These are phyloP conservation scores for Porites cylindrica DNA, from an alignment of 92 coral and sea anemone species.

Conservation along the genomic window DNA sequence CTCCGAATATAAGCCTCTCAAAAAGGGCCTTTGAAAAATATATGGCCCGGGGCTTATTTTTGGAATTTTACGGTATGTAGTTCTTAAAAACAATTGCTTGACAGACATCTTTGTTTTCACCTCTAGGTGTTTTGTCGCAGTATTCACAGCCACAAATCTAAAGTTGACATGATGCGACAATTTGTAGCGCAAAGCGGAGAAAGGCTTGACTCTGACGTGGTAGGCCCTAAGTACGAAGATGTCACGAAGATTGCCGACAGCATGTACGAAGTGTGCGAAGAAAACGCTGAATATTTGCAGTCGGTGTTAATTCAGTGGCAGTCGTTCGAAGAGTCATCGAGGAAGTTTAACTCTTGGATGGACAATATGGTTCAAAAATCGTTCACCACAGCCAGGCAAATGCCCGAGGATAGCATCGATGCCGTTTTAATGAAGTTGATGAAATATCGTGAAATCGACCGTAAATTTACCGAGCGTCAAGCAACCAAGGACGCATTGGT, in stretches of 20 bases:
- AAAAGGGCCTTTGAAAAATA: too few species aligned
- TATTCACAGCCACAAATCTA: conserved; percentile 77
- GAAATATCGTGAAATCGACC: conserved; percentile 92
- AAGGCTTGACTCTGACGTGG: conserved; percentile 53
- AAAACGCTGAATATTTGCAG: conserved; percentile 80
- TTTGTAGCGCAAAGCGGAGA: conserved; percentile 67
- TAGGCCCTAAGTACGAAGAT: conserved; percentile 69
- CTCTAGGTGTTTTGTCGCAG: conserved; percentile 75
- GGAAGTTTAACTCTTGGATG: conserved; percentile 80
- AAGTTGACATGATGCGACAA: conserved; percentile 82
- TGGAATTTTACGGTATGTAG: too few species aligned
- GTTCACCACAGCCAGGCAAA: conserved; percentile 68
- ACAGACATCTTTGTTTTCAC: neutral
- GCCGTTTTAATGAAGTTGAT: conserved; percentile 83
- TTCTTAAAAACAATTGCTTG: too few species aligned
- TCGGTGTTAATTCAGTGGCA: conserved; percentile 92
- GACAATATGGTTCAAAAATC: conserved; percentile 71
- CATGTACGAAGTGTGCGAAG: conserved; percentile 88
- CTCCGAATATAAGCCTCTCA: too few species aligned
- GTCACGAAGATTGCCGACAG: conserved; percentile 86
- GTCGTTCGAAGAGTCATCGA: conserved; percentile 85
- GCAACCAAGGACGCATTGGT: conserved; percentile 84
- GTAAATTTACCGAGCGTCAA: conserved; percentile 90
- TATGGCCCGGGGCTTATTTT: too few species aligned
- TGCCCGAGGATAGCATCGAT: conserved; percentile 85